phyloP scores from a whole-genome alignment of 1,140 invertebrate species.

The Brachionus calyciflorus region DNA sequence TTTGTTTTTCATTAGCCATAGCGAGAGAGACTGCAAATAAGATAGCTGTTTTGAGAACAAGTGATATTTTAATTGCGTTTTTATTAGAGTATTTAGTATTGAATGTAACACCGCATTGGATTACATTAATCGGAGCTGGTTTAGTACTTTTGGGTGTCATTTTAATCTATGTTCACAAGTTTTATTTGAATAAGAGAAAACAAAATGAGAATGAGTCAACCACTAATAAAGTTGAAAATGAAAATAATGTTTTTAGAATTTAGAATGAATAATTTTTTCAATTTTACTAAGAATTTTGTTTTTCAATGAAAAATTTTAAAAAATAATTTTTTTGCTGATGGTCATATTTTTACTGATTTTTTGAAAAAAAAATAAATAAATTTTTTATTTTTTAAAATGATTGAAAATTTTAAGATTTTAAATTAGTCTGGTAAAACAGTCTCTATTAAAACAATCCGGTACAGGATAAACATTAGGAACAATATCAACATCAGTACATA shows the following conservation, averaged over 20 bases:
- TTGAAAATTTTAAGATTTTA: too few species aligned
- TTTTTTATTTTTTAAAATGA: too few species aligned
- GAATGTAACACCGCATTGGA: constrained; percentile 25
- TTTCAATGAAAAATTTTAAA: too few species aligned
- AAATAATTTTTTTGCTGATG: too few species aligned
- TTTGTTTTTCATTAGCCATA: constrained; percentile 13
- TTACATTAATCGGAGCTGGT: constrained; percentile 10
- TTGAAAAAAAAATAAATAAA: too few species aligned
- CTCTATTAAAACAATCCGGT: neutral
- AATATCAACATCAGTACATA: neutral
- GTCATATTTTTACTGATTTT: too few species aligned
- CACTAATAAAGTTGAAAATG: constrained; percentile 27
- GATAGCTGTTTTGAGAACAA: constrained; percentile 32
- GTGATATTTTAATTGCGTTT: constrained; percentile 34
- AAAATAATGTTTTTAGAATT: constrained; percentile 38
- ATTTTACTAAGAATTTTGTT: too few species aligned
- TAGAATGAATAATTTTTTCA: neutral
- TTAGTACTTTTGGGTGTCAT: neutral
- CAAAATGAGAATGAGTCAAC: neutral
- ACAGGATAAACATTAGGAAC: neutral
- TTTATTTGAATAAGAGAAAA: neutral
- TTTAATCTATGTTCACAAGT: constrained; percentile 16
- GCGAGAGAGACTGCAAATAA: constrained; percentile 14
- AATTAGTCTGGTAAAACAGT: too few species aligned
- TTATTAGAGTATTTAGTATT: constrained; percentile 29